phyloP scores from a whole-genome alignment of 2,888 invertebrate genomes.

The Ashinkailepas kermadecensis region DNA sequence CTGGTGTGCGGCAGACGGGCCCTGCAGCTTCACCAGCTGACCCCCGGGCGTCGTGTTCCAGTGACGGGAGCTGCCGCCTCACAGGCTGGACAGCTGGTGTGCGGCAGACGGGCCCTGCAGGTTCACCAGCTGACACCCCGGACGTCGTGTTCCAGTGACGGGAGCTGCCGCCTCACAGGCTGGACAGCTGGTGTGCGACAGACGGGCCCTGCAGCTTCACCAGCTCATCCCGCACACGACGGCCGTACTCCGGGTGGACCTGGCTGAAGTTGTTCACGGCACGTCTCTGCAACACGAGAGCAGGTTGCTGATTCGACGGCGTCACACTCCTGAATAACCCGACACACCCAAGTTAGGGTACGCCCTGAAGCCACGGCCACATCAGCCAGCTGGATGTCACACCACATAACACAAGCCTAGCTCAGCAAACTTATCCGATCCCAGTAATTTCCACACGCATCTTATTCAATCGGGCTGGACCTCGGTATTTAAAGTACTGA shows the following conservation, averaged over 20 bases:
- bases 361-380: too few relatives aligned
- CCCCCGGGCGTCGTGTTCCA: not conserved
- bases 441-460: too few relatives aligned
- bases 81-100: constrained; percentile 10
- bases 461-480: too few relatives aligned
- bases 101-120: constrained; percentile 14
- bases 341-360: too few relatives aligned
- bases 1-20: not conserved
- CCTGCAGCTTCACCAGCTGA: constrained; percentile 23
- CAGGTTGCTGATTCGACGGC: not conserved
- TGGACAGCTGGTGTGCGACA: constrained; percentile 1
- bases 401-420: too few relatives aligned
- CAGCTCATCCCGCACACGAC: constrained; percentile 23
- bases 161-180: not conserved
- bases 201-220: constrained; percentile 18
- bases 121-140: constrained; percentile 8
- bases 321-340: too few relatives aligned
- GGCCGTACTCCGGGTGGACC: constrained; percentile 69
- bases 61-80: not conserved
- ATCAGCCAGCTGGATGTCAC: too few relatives aligned
- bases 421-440: too few relatives aligned
- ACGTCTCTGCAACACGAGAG: constrained; percentile 43
- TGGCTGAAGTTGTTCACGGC: constrained; percentile 73
- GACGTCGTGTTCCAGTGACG: too few relatives aligned
- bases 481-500: too few relatives aligned